phyloP scores from a whole-genome alignment of 2,888 invertebrate species.

The Orchesellides sinensis region DNA sequence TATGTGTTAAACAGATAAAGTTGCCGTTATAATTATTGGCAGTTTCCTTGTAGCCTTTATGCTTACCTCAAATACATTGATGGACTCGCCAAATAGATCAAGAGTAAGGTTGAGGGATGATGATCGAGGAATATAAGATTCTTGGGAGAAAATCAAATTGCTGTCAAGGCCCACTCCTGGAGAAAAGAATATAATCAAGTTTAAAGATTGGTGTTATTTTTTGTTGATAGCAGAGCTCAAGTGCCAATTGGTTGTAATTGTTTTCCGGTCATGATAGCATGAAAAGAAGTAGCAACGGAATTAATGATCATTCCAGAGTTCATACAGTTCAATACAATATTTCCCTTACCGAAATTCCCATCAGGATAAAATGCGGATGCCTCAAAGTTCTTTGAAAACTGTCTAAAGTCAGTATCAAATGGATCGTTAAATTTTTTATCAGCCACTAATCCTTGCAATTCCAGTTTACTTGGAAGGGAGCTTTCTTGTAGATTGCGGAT shows the following conservation, averaged over 20 bases:
- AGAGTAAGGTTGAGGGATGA: slow-evolving; percentile 88
- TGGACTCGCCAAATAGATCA: slow-evolving; percentile 92
- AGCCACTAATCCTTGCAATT: slow-evolving; percentile 89
- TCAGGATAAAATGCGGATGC: slow-evolving; percentile 92
- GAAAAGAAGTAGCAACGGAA: background rate
- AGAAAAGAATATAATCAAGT: slow-evolving; percentile 69
- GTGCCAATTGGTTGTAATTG: too few relatives aligned
- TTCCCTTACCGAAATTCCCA: slow-evolving; percentile 91
- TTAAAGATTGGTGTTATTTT: too few relatives aligned
- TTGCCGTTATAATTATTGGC: background rate
- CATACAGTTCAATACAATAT: too few relatives aligned
- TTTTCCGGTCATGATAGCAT: background rate
- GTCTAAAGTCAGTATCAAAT: slow-evolving; percentile 90
- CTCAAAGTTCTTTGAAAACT: slow-evolving; percentile 95
- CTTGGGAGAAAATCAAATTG: slow-evolving; percentile 90
- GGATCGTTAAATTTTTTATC: slow-evolving; percentile 88
- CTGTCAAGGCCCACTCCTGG: slow-evolving; percentile 87
- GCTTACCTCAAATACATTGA: slow-evolving; percentile 88
- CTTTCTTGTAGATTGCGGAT: slow-evolving; percentile 91
- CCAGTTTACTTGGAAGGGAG: slow-evolving; percentile 88
- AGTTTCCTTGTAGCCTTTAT: background rate
- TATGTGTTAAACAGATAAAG: too few relatives aligned
- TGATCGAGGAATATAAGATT: slow-evolving; percentile 90
- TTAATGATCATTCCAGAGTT: too few relatives aligned
- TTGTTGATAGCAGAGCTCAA: too few relatives aligned